These are phyloP conservation scores for Syrista parreyssii DNA, from an alignment of 2,888 invertebrate species.

Conservation along the genomic window DNA sequence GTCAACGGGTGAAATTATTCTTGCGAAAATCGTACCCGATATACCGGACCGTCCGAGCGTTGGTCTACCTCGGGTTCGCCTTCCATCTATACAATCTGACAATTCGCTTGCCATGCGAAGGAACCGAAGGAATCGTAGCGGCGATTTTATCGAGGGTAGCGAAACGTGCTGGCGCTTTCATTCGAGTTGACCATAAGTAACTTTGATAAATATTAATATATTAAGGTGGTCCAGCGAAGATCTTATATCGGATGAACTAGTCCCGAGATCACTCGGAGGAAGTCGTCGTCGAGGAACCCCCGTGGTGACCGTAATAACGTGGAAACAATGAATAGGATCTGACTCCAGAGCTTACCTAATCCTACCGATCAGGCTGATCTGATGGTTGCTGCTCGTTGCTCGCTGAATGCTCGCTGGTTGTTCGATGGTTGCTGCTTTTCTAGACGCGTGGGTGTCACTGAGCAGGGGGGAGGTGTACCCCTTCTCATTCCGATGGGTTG, in stretches of 20 bases:
- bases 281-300: not conserved
- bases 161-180: not conserved
- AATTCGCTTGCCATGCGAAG: too few species aligned
- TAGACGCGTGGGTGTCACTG: not conserved
- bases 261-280: slow-evolving; percentile 2
- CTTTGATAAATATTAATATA: too few species aligned
- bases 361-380: not conserved
- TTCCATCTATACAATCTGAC: too few species aligned
- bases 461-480: not conserved
- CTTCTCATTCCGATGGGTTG: not conserved
- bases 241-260: slow-evolving; percentile 8
- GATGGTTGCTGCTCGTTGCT: not conserved
- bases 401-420: too few species aligned
- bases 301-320: not conserved
- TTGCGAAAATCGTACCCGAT: slow-evolving; percentile 13
- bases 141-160: not conserved
- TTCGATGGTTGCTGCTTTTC: too few species aligned
- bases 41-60: too few species aligned
- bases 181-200: too few species aligned
- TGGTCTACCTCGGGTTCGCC: too few species aligned
- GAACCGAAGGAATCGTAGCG: not conserved
- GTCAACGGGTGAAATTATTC: slow-evolving; percentile 25
- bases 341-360: not conserved
- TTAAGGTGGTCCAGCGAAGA: too few species aligned
- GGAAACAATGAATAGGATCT: not conserved